Evolutionary conservation across 2,113 vertebrate genomes (phyloP).

Genomic region (Pantherophis guttatus): DNA sequence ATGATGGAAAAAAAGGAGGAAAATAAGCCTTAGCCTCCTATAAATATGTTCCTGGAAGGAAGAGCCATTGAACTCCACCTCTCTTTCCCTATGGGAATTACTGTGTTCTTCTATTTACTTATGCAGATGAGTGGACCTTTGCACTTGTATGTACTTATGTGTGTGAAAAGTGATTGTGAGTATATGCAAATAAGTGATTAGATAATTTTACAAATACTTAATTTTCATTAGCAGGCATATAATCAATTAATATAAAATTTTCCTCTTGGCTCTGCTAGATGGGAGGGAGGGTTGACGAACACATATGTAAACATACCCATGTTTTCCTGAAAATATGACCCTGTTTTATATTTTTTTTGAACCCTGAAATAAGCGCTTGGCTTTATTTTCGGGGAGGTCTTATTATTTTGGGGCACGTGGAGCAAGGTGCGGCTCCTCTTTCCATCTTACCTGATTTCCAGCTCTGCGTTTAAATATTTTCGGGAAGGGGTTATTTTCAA

Average conservation of each 20-base stretch:
- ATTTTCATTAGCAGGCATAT: background rate
- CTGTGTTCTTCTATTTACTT: background rate
- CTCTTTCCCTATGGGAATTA: background rate
- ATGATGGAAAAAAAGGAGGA: background rate
- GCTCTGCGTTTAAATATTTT: no score
- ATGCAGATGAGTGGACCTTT: background rate
- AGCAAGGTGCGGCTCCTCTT: no score
- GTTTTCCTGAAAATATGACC: no score
- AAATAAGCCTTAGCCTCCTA: background rate
- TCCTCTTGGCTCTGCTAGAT: background rate
- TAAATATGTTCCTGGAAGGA: background rate
- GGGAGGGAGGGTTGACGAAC: background rate
- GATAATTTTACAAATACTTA: background rate
- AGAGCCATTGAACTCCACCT: background rate
- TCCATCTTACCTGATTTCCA: no score
- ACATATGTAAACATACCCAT: background rate
- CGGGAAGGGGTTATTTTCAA: no score
- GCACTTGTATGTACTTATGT: background rate
- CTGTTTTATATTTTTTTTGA: no score
- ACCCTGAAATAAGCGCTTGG: no score
- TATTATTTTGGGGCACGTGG: no score
- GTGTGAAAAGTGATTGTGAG: background rate
- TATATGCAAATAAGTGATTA: background rate
- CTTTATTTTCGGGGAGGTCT: no score
- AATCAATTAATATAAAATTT: background rate